These are phyloP conservation scores for Escarpia spicata DNA, from an alignment of 2,888 invertebrate species.

Conservation along the genomic window DNA sequence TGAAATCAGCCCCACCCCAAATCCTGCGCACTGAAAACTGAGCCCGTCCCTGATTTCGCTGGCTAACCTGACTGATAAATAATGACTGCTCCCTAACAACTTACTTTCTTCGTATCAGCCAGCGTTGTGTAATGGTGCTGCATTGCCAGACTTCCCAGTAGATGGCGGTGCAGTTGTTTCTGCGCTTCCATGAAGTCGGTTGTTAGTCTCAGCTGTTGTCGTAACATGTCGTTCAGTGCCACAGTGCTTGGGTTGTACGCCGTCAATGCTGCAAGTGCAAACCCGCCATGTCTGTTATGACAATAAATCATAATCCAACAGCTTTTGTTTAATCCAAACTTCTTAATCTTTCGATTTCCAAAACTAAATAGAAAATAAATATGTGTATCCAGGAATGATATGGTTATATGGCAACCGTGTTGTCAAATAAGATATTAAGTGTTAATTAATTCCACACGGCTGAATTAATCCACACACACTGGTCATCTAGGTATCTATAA, in stretches of 20 bases:
- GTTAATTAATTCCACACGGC: too few relatives aligned
- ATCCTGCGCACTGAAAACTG: too few relatives aligned
- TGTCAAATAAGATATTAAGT: too few relatives aligned
- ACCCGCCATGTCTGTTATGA: not conserved
- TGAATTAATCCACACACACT: too few relatives aligned
- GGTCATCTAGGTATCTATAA: too few relatives aligned
- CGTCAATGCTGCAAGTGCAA: slow-evolving; percentile 39
- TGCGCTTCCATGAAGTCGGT: slow-evolving; percentile 36
- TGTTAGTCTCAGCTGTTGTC: slow-evolving; percentile 42
- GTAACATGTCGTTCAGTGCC: slow-evolving; percentile 44
- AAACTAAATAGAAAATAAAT: slow-evolving; percentile 1
- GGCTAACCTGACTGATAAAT: too few relatives aligned
- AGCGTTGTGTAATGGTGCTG: slow-evolving; percentile 42
- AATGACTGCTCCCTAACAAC: not conserved
- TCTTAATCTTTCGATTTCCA: not conserved
- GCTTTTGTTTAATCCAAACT: not conserved
- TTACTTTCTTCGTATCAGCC: slow-evolving; percentile 43
- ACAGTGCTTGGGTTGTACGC: slow-evolving; percentile 42
- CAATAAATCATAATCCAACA: not conserved
- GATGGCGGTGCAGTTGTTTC: slow-evolving; percentile 33
- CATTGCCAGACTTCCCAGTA: slow-evolving; percentile 25
- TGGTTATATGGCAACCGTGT: too few relatives aligned
- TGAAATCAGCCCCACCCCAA: too few relatives aligned
- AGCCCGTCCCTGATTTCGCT: too few relatives aligned
- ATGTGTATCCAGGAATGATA: not conserved